Percentiles rank a stretch among this genome's conserved stretches.
Conservation (phyloP, 2,888 invertebrate species). For the Flexamia atlantica region DNA sequence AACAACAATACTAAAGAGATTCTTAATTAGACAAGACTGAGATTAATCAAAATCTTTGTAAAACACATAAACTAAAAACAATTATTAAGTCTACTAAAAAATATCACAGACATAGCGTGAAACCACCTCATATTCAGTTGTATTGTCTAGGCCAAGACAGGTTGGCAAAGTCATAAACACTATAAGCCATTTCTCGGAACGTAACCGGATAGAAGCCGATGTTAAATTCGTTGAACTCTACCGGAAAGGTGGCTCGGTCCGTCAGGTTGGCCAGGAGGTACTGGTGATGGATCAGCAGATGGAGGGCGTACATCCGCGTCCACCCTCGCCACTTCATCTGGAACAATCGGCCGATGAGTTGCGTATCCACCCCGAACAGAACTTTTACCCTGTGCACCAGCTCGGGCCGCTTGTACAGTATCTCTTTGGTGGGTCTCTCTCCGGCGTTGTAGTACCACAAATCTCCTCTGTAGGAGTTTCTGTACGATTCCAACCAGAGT, state of each 20-base stretch:
- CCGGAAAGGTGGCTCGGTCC: slow-evolving; percentile 57
- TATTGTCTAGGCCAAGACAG: slow-evolving; percentile 20
- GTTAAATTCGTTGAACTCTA: slow-evolving; percentile 59
- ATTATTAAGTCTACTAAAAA: too few relatives aligned
- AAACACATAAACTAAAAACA: too few relatives aligned
- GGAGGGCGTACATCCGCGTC: slow-evolving; percentile 72
- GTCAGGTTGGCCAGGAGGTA: slow-evolving; percentile 46
- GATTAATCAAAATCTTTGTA: too few relatives aligned
- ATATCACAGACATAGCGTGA: too few relatives aligned
- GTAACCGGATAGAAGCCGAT: slow-evolving; percentile 48
- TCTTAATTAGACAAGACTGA: too few relatives aligned
- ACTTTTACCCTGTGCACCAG: slow-evolving; percentile 72
- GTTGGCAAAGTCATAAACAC: slow-evolving; percentile 47
- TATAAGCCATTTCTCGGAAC: slow-evolving; percentile 61
- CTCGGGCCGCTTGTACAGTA: slow-evolving; percentile 72
- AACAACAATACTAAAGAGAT: too few relatives aligned
- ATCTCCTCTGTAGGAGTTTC: slow-evolving; percentile 67
- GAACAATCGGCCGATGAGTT: slow-evolving; percentile 69
- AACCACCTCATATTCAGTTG: too few relatives aligned
- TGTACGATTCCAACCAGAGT: slow-evolving; percentile 71
- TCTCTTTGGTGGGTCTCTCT: slow-evolving; percentile 72
- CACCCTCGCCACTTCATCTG: slow-evolving; percentile 71
- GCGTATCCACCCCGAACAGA: slow-evolving; percentile 73
- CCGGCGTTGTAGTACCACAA: slow-evolving; percentile 74
- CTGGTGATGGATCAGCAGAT: slow-evolving; percentile 73